Conservation (phyloP, 2,797 vertebrate species). For the Falco cherrug region DNA sequence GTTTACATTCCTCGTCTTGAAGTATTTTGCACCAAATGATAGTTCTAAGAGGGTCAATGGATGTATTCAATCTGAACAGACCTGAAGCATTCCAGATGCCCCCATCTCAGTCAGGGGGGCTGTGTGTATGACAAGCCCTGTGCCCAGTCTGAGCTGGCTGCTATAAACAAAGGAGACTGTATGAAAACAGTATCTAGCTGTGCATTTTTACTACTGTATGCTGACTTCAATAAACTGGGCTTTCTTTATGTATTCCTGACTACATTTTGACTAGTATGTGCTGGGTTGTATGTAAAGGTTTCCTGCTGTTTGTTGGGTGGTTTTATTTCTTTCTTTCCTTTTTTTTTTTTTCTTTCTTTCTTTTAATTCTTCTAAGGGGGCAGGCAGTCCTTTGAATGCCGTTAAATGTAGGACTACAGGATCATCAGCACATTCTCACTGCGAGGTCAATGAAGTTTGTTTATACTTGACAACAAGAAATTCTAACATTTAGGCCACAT, state of each 20-base stretch:
- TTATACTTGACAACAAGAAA: neutral
- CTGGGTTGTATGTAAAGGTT: neutral
- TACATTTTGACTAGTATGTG: neutral
- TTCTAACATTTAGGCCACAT: neutral
- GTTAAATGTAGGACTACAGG: neutral
- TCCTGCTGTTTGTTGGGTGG: neutral
- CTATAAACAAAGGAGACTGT: neutral
- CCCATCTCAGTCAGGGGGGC: neutral
- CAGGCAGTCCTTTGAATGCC: neutral
- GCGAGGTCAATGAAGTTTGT: neutral
- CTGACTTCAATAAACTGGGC: neutral
- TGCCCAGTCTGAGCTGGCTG: neutral
- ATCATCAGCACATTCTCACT: neutral
- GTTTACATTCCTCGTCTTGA: neutral
- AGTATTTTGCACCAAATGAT: neutral
- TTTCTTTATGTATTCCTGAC: neutral
- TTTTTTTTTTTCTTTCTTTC: neutral
- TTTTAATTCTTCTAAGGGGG: neutral
- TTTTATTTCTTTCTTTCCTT: fast-evolving
- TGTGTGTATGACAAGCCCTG: neutral
- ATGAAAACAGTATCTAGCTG: neutral
- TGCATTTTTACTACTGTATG: neutral
- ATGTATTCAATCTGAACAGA: neutral
- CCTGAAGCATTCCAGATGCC: neutral
- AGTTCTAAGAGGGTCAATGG: neutral